Conservation (phyloP, 2,888 invertebrate species). For the Drosophila neutralis region DNA sequence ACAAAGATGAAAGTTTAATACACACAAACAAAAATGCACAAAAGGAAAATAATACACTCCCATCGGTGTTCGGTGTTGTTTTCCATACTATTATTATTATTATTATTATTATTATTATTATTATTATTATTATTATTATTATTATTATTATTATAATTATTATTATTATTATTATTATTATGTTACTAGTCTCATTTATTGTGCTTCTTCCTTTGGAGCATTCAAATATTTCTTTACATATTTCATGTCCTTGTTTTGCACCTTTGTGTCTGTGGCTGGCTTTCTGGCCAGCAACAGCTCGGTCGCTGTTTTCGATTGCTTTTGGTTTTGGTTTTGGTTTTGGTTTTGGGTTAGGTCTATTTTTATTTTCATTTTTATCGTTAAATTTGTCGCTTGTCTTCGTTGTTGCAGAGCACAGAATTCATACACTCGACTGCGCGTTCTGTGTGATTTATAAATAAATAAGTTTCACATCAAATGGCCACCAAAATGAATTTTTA, state of each 20-base stretch:
- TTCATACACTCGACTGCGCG: constrained; percentile 77
- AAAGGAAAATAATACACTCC: background rate
- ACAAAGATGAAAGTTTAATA: constrained; percentile 35
- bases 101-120: background rate
- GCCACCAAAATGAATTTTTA: constrained; percentile 63
- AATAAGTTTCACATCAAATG: constrained; percentile 60
- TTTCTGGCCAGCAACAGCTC: constrained; percentile 10
- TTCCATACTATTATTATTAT: constrained; percentile 2
- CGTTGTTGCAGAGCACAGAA: constrained; percentile 41
- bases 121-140: constrained; percentile 8
- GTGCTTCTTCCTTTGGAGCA: constrained; percentile 1
- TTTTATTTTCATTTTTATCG: constrained; percentile 39
- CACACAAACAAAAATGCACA: constrained; percentile 3
- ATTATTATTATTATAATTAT: constrained; percentile 10
- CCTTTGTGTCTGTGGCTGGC: constrained; percentile 30
- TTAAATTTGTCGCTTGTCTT: constrained; percentile 50
- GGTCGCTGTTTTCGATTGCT: constrained; percentile 21
- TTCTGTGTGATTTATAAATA: constrained; percentile 66
- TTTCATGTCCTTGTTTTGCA: constrained; percentile 60
- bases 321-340: constrained; percentile 25
- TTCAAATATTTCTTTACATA: constrained; percentile 29
- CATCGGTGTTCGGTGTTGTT: constrained; percentile 6
- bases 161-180: constrained; percentile 10
- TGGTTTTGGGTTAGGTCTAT: constrained; percentile 24
- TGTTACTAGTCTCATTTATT: constrained; percentile 1